Base-by-base conservation (phyloP, 1,140 invertebrate species). In the Heliconius hermathena region DNA sequence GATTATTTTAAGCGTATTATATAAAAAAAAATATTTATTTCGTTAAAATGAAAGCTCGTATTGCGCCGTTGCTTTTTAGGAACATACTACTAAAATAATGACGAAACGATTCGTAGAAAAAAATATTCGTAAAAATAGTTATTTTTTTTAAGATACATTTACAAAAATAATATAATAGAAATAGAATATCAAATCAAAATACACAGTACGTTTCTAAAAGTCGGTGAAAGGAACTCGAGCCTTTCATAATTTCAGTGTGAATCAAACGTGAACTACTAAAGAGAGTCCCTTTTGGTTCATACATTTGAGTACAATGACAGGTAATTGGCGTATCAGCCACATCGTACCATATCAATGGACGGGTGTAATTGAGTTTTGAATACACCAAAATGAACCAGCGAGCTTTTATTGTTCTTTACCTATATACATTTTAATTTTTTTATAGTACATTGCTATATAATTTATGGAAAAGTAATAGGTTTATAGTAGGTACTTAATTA, bases 251-350 rank as follows among this genome's bases (percentile, higher is more conserved):
- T 52, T 78, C n/a, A 75, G 18, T 74, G 60, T 73, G 57, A 75
- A 80, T 76, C 72, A n/a, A 52, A 76, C 72, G n/a, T 57, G 33
- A 77, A 76, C 60, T 80, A 73, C 36, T 13, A 49, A 49, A 72
- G 74, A 71, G 36, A 57, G 41, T 71, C 36, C 57, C 79, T 70
- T 74, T 72, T 60, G 76, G 75, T 74, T 73, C 70, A 71, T 77
- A 73, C 71, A 46, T 73, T 77, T 60, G 60, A 71, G 46, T 60
- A 73, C 71, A 81, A 77, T 81, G 75, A 81, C 75, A 77, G 75
- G 72, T 81, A 81, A 81, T 81, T 81, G 76, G 76, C 75, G 33
- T 81, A 81, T 81, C 79, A 57, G 79, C 57, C 29, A 11, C 72
- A 74, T 81, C 74, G 74, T 29, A 41, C 71, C 74, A 38, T 77